Conservation (phyloP, 2,888 invertebrate species). For the Apodemia hepburni region DNA sequence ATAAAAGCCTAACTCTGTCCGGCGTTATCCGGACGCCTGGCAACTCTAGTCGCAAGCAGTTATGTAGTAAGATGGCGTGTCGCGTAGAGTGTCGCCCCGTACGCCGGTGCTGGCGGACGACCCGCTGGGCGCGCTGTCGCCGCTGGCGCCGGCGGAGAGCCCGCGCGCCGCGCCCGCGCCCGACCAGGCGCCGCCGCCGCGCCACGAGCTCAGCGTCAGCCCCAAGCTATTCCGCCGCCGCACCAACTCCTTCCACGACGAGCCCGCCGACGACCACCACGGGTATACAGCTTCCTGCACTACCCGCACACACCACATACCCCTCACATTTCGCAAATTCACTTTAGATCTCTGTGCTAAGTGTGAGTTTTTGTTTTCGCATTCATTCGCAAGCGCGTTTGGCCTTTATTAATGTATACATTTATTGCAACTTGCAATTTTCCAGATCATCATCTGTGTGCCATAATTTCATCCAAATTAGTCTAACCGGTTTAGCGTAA, state of each 20-base stretch:
- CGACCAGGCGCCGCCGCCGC: constrained; percentile 37
- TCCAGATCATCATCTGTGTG: too few relatives aligned
- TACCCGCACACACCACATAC: constrained; percentile 12
- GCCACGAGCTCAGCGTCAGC: constrained; percentile 80
- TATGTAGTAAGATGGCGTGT: too few relatives aligned
- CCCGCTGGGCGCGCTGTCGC: constrained; percentile 90
- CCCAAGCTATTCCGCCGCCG: constrained; percentile 84
- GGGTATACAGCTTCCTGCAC: constrained; percentile 65
- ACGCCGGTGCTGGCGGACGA: constrained; percentile 95
- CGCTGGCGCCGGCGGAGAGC: constrained; percentile 29
- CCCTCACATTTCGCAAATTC: neutral
- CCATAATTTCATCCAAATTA: too few relatives aligned
- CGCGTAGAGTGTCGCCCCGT: constrained; percentile 83
- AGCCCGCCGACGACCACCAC: constrained; percentile 63
- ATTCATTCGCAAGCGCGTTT: too few relatives aligned
- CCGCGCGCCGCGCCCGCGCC: constrained; percentile 32
- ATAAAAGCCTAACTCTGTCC: too few relatives aligned
- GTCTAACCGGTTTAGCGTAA: too few relatives aligned
- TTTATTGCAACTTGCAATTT: too few relatives aligned
- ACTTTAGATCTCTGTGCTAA: too few relatives aligned
- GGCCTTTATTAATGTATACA: too few relatives aligned
- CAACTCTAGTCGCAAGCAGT: too few relatives aligned
- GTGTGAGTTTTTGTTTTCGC: too few relatives aligned
- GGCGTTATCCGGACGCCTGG: too few relatives aligned
- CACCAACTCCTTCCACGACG: constrained; percentile 72